phyloP scores from a whole-genome alignment of 1,140 invertebrate genomes.

The Neodiprion pinetum region DNA sequence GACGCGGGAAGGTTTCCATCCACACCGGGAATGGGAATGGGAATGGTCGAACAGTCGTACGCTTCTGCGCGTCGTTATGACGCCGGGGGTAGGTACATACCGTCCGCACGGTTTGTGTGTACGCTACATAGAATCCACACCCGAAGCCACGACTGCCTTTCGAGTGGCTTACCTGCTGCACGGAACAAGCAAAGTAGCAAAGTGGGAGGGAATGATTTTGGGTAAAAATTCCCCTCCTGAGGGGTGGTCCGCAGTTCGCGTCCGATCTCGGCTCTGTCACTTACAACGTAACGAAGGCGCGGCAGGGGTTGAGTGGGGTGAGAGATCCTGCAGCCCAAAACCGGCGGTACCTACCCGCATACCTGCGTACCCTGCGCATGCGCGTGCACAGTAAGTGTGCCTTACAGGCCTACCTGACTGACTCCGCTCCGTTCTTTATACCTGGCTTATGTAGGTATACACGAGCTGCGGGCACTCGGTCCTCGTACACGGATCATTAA shows the following conservation, averaged over 20 bases:
- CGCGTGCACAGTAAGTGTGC: neutral
- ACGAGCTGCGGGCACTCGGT: neutral
- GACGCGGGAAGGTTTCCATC: no score
- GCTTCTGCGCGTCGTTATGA: no score
- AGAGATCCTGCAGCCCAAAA: slow-evolving; percentile 43
- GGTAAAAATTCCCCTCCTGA: slow-evolving; percentile 19
- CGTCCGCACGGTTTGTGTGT: no score
- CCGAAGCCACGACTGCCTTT: no score
- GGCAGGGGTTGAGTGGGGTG: neutral
- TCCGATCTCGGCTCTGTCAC: slow-evolving; percentile 1
- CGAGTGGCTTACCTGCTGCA: no score
- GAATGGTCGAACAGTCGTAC: no score
- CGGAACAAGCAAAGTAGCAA: neutral
- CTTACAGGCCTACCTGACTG: neutral
- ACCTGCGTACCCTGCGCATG: neutral
- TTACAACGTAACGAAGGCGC: neutral
- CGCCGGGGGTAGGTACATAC: no score
- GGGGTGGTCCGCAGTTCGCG: slow-evolving; percentile 36
- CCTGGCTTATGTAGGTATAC: neutral
- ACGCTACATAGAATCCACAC: no score
- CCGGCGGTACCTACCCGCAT: neutral
- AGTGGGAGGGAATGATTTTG: slow-evolving; percentile 11
- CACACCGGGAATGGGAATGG: no score
- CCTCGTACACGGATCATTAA: neutral
- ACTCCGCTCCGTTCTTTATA: neutral